Conservation (phyloP, 1,140 invertebrate genomes). For the Mactra quadrangularis region DNA sequence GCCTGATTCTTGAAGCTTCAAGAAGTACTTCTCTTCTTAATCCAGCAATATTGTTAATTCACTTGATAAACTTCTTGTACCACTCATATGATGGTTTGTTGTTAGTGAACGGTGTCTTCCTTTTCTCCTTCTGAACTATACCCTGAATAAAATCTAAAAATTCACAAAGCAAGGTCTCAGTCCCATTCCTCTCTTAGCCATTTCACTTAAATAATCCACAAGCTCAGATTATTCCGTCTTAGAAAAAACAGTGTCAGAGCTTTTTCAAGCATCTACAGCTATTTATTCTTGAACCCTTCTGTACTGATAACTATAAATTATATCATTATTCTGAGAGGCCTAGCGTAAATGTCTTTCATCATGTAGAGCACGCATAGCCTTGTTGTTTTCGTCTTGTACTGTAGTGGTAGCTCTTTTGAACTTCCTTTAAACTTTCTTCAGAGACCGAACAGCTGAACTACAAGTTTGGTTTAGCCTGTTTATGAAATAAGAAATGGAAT, state of each 20-base stretch:
- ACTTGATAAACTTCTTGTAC: conserved; percentile 30
- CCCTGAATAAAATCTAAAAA: conserved; percentile 31
- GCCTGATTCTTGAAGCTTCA: conserved; percentile 30
- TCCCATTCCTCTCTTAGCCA: conserved; percentile 36
- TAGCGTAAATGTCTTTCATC: no score
- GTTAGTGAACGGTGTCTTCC: conserved; percentile 38
- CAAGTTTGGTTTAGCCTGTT: no score
- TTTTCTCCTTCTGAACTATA: conserved; percentile 30
- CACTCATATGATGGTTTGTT: conserved; percentile 44
- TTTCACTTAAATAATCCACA: conserved; percentile 25
- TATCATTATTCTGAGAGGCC: no score
- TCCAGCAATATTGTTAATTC: conserved; percentile 12
- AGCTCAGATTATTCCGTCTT: conserved; percentile 11
- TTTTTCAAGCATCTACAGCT: conserved; percentile 24
- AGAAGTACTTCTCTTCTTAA: conserved; percentile 45
- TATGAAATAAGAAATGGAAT: no score
- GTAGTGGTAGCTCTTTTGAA: no score
- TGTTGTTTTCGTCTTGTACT: no score
- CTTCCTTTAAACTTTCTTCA: no score
- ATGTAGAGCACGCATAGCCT: no score
- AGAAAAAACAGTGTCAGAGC: conserved; percentile 17
- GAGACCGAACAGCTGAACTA: no score
- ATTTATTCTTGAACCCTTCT: conserved; percentile 14
- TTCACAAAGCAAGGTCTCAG: conserved; percentile 32
- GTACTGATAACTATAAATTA: conserved; percentile 27